Evolutionary conservation across 2,113 vertebrate species (phyloP), one percentile per base, ranked within the genome.

Genomic region (Egretta garzetta): DNA sequence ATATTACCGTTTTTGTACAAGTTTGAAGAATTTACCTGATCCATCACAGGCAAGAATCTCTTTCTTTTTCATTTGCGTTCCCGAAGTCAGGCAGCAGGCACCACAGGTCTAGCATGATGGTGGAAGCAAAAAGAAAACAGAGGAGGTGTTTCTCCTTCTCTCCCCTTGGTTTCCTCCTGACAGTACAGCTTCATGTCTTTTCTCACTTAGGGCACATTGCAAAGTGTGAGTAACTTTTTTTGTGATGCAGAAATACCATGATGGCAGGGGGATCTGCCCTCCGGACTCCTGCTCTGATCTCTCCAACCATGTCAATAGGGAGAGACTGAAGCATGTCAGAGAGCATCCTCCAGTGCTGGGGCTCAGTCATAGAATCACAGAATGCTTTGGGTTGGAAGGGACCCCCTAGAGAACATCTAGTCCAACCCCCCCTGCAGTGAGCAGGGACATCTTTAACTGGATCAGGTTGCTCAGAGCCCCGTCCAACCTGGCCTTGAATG

Each of bases 281-380:
- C 86, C 39, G 84, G 17, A 19, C 64, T 91, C 70, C 60, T 63
- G 35, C 37, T 89, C 35, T 93, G 33, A n/a, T 91, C 1, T 62
- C 49, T 64, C 60, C 62, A 43, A 24, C 52, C 4, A 0, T 20
- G 26, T 18, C 43, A 39, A 2, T 26, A 4, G 3, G 18, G 53
- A 67, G 53, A 80, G 58, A 1, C 6, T 32, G 28, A 70, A 23
- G 33, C 10, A 11, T 3, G 9, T 43, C 14, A 45, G 75, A 56
- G 75, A 74, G 23, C 58, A 73, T 88, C n/a, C 45, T 19, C 41
- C 1, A 5, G 22, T 62, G 50, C 75, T 56, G 58, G 28, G 4
- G 2, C 55, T 91, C 0, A 0, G 2, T 73, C 19, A 6, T 76
- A 41, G 39, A 41, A 41, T 41, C 12, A 41, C 9, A 13, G 39